Evolutionary conservation across 2,113 vertebrate genomes (phyloP).

Genomic region (Nothocercus nigrocapillus): DNA sequence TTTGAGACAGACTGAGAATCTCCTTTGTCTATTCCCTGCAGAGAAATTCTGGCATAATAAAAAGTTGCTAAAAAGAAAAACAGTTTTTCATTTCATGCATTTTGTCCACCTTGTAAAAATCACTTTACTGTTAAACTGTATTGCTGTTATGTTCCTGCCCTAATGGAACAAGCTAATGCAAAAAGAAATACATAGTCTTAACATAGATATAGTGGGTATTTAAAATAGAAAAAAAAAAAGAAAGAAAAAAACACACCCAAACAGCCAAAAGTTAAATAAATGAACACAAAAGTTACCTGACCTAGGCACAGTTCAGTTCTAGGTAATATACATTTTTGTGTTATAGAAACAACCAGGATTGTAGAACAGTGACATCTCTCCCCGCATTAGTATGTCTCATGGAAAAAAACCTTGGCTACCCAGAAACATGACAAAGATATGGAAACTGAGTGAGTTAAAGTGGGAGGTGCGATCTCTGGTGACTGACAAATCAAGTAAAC

Average conservation of each 20-base stretch:
- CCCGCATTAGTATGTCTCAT: constrained; percentile 8
- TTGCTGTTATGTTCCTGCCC: neutral
- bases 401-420: constrained; percentile 35
- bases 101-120: neutral
- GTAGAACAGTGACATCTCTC: neutral
- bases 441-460: neutral
- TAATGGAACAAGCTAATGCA: constrained; percentile 32
- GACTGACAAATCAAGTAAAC: neutral
- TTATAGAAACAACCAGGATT: neutral
- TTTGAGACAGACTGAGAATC: neutral
- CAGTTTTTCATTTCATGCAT: constrained; percentile 4
- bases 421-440: constrained; percentile 18
- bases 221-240: neutral
- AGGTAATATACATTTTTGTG: neutral
- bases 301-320: neutral
- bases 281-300: constrained; percentile 30
- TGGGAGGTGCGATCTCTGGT: constrained; percentile 3
- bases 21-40: neutral
- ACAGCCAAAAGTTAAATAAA: constrained; percentile 39
- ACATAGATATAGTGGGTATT: constrained; percentile 21
- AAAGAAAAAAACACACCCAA: neutral
- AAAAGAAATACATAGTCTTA: constrained; percentile 43
- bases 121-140: neutral
- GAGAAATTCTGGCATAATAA: constrained; percentile 20
- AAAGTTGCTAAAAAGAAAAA: constrained; percentile 26